phyloP scores from a whole-genome alignment of 2,888 invertebrate species.

The Polyploca ridens region DNA sequence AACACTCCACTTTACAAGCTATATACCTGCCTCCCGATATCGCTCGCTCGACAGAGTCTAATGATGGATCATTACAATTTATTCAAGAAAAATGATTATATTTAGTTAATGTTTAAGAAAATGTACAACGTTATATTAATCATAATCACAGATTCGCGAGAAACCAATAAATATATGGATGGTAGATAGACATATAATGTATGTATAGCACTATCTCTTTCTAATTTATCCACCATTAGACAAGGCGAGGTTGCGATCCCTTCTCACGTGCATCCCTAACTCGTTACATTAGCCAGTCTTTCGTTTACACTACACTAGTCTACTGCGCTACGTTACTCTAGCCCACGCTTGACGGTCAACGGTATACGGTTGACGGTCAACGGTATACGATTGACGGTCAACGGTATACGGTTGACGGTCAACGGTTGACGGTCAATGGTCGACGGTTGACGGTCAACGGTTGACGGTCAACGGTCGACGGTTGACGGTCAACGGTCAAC shows the following conservation, averaged over 20 bases:
- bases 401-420: too few relatives aligned
- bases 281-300: conserved; percentile 81
- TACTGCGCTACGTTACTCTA: conserved; percentile 41
- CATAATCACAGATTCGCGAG: too few relatives aligned
- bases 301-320: conserved; percentile 78
- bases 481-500: conserved; percentile 9
- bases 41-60: conserved; percentile 32
- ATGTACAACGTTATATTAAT: not conserved
- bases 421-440: conserved; percentile 11
- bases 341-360: conserved; percentile 23
- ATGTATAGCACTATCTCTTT: not conserved
- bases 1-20: conserved; percentile 71
- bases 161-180: not conserved
- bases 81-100: not conserved
- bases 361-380: too few relatives aligned
- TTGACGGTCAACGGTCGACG: conserved; percentile 15
- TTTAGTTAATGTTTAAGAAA: too few relatives aligned
- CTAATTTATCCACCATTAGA: conserved; percentile 1
- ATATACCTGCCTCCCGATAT: conserved; percentile 67
- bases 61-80: not conserved
- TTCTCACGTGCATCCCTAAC: conserved; percentile 49
- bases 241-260: conserved; percentile 25
- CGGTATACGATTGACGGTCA: conserved; percentile 17
- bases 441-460: too few relatives aligned
- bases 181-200: not conserved